Evolutionary conservation across 2,113 vertebrate genomes (phyloP).

Genomic region (Calidris pygmaea): DNA sequence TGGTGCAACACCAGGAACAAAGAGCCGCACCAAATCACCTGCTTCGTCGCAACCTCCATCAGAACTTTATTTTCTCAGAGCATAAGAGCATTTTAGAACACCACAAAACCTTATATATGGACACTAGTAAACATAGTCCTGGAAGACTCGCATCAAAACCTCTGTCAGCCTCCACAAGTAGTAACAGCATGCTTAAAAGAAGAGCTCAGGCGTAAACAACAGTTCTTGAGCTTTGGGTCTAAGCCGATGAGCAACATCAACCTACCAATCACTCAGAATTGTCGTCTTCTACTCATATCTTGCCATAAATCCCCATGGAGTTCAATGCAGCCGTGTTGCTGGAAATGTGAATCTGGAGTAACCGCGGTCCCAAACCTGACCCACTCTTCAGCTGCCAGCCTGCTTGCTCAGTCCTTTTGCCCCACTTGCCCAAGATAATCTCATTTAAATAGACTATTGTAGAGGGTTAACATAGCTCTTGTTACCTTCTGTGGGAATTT

Average conservation of each 20-base stretch:
- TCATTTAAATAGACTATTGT: neutral
- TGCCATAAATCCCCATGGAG: neutral
- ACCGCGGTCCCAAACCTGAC: neutral
- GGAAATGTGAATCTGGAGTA: neutral
- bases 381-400: neutral
- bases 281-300: neutral
- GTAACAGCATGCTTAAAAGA: neutral
- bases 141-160: neutral
- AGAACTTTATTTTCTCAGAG: neutral
- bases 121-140: neutral
- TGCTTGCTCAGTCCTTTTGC: neutral
- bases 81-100: neutral
- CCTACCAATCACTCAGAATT: neutral
- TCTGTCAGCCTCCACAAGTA: neutral
- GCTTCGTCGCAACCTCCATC: neutral
- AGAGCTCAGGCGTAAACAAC: neutral
- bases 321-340: neutral
- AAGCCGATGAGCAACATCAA: neutral
- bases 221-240: neutral
- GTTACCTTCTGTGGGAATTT: conserved; percentile 14
- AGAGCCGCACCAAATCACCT: neutral
- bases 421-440: neutral
- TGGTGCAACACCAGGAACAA: neutral
- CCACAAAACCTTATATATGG: neutral
- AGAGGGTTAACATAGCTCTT: neutral